phyloP scores from a whole-genome alignment of 2,113 vertebrate species.

The Pollachius pollachius region DNA sequence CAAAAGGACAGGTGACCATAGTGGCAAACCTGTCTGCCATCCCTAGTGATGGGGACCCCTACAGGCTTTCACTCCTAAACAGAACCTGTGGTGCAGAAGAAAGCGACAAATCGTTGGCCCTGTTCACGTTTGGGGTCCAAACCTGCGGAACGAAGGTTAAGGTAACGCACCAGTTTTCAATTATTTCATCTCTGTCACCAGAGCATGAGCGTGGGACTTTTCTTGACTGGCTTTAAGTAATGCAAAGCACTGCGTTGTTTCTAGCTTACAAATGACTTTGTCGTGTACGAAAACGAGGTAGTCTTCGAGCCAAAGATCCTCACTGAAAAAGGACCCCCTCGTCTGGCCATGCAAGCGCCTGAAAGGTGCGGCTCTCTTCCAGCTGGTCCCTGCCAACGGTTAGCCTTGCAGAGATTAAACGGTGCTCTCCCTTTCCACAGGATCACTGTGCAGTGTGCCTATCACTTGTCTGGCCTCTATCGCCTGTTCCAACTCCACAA shows the following conservation, averaged over 20 bases:
- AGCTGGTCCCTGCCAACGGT: not conserved
- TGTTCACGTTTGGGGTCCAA: slow-evolving; percentile 62
- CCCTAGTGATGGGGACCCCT: slow-evolving; percentile 23
- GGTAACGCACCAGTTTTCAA: slow-evolving; percentile 38
- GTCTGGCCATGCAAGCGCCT: slow-evolving; percentile 33
- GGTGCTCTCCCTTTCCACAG: slow-evolving; percentile 27
- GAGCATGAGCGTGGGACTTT: not conserved
- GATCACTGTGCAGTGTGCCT: slow-evolving; percentile 53
- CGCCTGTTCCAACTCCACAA: slow-evolving; percentile 44
- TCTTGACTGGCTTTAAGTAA: not conserved
- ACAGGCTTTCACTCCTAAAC: slow-evolving; percentile 43
- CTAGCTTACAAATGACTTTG: slow-evolving; percentile 45
- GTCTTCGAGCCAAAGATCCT: slow-evolving; percentile 18
- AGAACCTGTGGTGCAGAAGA: slow-evolving; percentile 56
- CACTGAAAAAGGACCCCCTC: slow-evolving; percentile 4
- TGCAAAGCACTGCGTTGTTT: not conserved
- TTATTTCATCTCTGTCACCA: not conserved
- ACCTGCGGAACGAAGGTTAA: slow-evolving; percentile 62
- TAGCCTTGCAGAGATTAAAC: not conserved
- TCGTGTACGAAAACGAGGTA: slow-evolving; percentile 72
- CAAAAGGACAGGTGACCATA: slow-evolving; percentile 63
- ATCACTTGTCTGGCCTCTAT: slow-evolving; percentile 44
- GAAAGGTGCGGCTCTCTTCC: slow-evolving; percentile 36
- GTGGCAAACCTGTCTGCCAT: slow-evolving; percentile 49
- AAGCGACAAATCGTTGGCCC: slow-evolving; percentile 38